Base-by-base conservation (phyloP, 2,113 vertebrate species). In the Terrapene triunguis region DNA sequence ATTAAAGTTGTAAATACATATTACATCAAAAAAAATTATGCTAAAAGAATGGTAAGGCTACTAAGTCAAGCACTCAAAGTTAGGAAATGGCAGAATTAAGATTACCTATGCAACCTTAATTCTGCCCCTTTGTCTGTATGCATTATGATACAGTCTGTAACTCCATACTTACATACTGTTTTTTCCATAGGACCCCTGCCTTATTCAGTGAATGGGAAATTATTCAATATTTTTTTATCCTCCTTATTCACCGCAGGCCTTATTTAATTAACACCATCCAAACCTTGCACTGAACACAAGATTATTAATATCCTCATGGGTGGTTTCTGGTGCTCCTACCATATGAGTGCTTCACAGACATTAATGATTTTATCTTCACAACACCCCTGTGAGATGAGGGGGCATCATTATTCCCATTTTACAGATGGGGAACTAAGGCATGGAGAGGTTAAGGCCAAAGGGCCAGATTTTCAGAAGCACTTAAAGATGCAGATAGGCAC, bases 141-240 rank as follows among this genome's bases (percentile, higher is more conserved):
- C 29, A 38, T 4, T 74, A 22, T 74, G 69, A 24, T 69, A n/a
- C n/a, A 38, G 9, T 10, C 21, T 74, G 35, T 74, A 42, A 38
- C 2, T 48, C 8, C 59, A 14, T 44, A 47, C 4, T 10, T 80
- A 35, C 10, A 0, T 57, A 0, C 11, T 5, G 14, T 50, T 32
- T 35, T 62, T 85, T 38, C 42, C 81, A 9, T 10, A 12, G 38
- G 13, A 2, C 83, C 14, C 8, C 79, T n/a, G 65, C 87, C 80
- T 92, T 0, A 0, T 57, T 88, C 57, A 80, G 44, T 69, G 55
- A 76, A 14, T 21, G 21, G 54, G 44, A 11, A 82, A 74, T 89
- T 89, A 89, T 5, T 82, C 62, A 95, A 35, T 27, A 54, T 92
- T 92, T 69, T 90, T 96, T 84, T 84, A 93, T 90, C 80, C 25